Evolutionary conservation across 1,140 invertebrate species (phyloP).

Genomic region (Cephus cinctus): DNA sequence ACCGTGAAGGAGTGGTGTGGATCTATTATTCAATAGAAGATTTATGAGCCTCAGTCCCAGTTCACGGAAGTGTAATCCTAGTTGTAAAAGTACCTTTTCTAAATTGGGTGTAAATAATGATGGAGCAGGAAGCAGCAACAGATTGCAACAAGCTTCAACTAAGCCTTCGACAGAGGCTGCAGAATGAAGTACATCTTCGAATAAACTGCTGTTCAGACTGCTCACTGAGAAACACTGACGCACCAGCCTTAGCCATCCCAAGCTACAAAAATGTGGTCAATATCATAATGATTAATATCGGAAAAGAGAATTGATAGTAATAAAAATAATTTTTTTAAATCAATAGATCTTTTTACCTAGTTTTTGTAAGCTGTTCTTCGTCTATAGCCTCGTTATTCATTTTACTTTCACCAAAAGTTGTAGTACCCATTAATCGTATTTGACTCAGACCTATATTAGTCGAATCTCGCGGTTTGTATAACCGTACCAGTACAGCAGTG

Average conservation of each 20-base stretch:
- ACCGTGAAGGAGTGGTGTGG: slow-evolving; percentile 44
- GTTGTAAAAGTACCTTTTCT: slow-evolving; percentile 63
- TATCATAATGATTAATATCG: not conserved
- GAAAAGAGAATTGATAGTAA: too few relatives aligned
- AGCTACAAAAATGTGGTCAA: slow-evolving; percentile 47
- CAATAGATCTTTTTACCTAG: slow-evolving; percentile 36
- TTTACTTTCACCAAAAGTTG: slow-evolving; percentile 67
- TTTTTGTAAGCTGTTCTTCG: slow-evolving; percentile 53
- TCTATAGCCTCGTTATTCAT: slow-evolving; percentile 47
- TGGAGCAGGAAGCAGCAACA: slow-evolving; percentile 69
- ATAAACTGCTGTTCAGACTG: slow-evolving; percentile 47
- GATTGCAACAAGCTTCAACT: slow-evolving; percentile 71
- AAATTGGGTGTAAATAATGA: slow-evolving; percentile 64
- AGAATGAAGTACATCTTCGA: slow-evolving; percentile 57
- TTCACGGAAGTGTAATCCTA: slow-evolving; percentile 62
- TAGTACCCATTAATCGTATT: slow-evolving; percentile 79
- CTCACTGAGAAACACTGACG: slow-evolving; percentile 66
- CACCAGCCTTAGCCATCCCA: slow-evolving; percentile 68
- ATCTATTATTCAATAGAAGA: slow-evolving; percentile 61
- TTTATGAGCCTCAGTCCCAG: slow-evolving; percentile 62
- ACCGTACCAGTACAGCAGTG: slow-evolving; percentile 61
- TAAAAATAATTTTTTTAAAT: not conserved
- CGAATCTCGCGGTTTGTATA: slow-evolving; percentile 84
- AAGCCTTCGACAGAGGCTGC: slow-evolving; percentile 68
- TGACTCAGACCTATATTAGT: slow-evolving; percentile 86